These are phyloP conservation scores for Stenichneumon culpator DNA, from an alignment of 2,888 invertebrate species.

Conservation along the genomic window DNA sequence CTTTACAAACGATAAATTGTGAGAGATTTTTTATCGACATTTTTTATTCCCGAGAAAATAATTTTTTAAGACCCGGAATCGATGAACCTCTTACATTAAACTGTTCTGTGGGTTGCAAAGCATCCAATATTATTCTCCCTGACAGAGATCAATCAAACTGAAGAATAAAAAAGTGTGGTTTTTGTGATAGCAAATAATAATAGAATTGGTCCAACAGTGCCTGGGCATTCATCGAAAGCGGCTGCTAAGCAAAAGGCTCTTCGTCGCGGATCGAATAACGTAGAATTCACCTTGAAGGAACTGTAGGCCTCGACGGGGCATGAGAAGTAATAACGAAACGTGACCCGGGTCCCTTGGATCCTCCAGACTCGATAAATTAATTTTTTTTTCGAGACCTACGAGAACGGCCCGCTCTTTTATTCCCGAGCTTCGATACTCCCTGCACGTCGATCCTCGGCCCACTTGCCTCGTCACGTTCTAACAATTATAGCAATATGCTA, in stretches of 20 bases:
- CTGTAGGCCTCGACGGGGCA: not conserved
- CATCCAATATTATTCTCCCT: not conserved
- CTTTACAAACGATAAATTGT: too few species aligned
- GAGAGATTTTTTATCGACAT: too few species aligned
- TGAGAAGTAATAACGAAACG: conserved; percentile 62
- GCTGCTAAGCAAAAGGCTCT: conserved; percentile 2
- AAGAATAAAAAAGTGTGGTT: not conserved
- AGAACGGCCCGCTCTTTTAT: conserved; percentile 44
- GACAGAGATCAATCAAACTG: conserved; percentile 2
- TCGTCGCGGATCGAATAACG: conserved; percentile 36
- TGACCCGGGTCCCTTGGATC: conserved; percentile 58
- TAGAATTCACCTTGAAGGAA: conserved; percentile 18
- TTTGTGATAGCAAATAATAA: conserved; percentile 18
- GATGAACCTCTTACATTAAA: not conserved
- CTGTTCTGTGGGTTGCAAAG: not conserved
- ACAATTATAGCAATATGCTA: conserved; percentile 33
- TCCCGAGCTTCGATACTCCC: conserved; percentile 14
- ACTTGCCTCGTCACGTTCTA: conserved; percentile 60
- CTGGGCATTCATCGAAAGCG: not conserved
- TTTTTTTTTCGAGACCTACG: conserved; percentile 41
- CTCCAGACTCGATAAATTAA: conserved; percentile 47
- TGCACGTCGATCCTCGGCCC: conserved; percentile 42
- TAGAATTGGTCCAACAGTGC: not conserved
- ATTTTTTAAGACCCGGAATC: not conserved
- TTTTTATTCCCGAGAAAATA: not conserved